These are phyloP conservation scores for Opisthocomus hoazin DNA, from an alignment of 2,113 vertebrate genomes.

Conservation along the genomic window DNA sequence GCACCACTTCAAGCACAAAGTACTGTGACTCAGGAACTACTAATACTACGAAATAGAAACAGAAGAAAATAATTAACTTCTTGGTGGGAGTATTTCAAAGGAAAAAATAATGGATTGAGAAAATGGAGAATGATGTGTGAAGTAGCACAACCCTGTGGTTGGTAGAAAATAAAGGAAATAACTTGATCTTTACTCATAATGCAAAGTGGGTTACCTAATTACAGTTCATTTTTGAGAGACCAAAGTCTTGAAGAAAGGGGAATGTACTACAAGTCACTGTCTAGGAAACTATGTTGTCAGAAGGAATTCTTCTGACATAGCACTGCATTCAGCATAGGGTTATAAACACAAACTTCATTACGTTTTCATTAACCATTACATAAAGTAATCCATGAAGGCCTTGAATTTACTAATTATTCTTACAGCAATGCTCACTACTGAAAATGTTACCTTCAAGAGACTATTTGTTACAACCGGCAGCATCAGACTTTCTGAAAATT, in stretches of 20 bases:
- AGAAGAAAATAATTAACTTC: neutral
- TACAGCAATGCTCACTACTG: neutral
- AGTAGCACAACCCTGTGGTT: neutral
- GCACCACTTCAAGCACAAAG: neutral
- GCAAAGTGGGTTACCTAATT: neutral
- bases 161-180: neutral
- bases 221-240: neutral
- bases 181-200: neutral
- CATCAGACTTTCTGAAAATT: neutral
- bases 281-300: neutral
- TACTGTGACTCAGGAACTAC: neutral
- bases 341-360: neutral
- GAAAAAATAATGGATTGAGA: neutral
- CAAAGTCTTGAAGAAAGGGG: neutral
- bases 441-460: neutral
- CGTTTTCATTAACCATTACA: neutral
- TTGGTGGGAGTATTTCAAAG: neutral
- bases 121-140: accelerated
- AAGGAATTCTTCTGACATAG: neutral
- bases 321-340: neutral
- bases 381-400: neutral
- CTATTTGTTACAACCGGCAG: neutral
- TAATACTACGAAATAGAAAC: neutral
- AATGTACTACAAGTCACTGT: neutral
- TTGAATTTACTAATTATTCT: neutral